Percentiles rank a stretch among this genome's conserved stretches.
Conservation (phyloP, 2,888 invertebrate genomes). For the Agriopis aurantiaria region DNA sequence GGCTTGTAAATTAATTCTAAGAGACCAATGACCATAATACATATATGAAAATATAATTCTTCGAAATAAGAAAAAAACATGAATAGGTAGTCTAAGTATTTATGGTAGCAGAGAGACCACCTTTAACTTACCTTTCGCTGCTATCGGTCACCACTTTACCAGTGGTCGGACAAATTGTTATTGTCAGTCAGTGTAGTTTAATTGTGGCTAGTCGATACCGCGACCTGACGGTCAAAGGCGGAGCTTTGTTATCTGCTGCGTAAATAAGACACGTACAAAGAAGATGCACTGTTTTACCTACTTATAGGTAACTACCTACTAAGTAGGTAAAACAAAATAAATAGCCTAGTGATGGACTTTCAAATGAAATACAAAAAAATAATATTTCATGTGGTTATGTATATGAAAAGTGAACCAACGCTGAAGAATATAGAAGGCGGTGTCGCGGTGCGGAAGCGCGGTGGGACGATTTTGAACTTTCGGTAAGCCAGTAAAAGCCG, state of each 20-base stretch:
- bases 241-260: conserved; percentile 52
- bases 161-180: background rate
- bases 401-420: no score
- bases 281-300: conserved; percentile 26
- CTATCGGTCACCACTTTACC: conserved; percentile 47
- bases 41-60: background rate
- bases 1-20: background rate
- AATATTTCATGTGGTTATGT: no score
- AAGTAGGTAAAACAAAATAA: no score
- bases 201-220: conserved; percentile 44
- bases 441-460: no score
- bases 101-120: no score
- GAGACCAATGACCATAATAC: background rate
- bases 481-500: no score
- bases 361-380: no score
- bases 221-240: conserved; percentile 53
- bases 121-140: conserved; percentile 41
- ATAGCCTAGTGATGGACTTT: conserved; percentile 5
- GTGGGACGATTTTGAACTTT: no score
- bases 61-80: background rate
- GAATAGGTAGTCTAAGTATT: no score
- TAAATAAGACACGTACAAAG: conserved; percentile 13
- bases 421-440: no score
- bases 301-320: background rate
- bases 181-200: conserved; percentile 51